phyloP scores from a whole-genome alignment of 2,113 vertebrate species.

The Rhineura floridana region DNA sequence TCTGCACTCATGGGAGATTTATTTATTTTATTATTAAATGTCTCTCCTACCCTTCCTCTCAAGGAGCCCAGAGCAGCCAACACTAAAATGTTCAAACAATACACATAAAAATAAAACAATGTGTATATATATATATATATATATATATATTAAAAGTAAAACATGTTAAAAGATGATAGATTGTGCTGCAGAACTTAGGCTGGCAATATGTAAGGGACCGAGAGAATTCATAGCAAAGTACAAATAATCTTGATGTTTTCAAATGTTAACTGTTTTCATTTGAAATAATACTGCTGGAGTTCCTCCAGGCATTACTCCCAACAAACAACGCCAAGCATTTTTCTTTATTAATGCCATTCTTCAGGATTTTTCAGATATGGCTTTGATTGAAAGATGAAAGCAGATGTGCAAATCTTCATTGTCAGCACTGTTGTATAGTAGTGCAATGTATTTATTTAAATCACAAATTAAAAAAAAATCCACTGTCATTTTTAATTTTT shows the following conservation, averaged over 20 bases:
- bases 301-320: background rate
- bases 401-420: conserved; percentile 26
- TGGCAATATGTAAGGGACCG: background rate
- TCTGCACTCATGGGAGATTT: background rate
- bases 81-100: no score
- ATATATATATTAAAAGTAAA: no score
- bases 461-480: background rate
- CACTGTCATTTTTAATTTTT: conserved; percentile 36
- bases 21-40: no score
- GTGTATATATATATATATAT: no score
- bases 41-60: no score
- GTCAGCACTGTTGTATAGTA: conserved; percentile 16
- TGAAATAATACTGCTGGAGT: background rate
- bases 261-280: background rate
- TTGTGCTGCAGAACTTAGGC: background rate
- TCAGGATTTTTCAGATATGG: background rate
- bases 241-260: background rate
- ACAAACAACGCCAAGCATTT: background rate
- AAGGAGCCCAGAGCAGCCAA: no score
- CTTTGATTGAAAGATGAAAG: conserved; percentile 2
- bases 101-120: no score
- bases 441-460: conserved; percentile 28
- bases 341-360: background rate
- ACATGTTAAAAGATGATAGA: background rate
- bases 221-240: background rate